A percentile compares a stretch with the other conserved stretches of the same genome.
Conservation (phyloP, 2,888 invertebrate genomes). For the Rambutsinella grinnellia region DNA sequence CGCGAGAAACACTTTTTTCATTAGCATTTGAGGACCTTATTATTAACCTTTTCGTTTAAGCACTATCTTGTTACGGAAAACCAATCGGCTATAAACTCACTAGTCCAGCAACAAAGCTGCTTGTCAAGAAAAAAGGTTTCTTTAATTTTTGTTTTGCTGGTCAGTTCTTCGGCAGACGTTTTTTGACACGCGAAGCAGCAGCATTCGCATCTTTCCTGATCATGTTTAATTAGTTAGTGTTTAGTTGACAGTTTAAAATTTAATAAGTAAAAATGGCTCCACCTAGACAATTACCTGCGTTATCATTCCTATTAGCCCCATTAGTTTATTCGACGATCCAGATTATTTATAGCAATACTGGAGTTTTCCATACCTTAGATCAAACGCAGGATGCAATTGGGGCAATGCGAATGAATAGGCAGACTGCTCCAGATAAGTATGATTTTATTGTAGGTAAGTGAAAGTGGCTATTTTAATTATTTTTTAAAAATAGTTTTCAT, state of each 20-base stretch:
- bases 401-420: constrained; percentile 10
- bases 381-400: constrained; percentile 16
- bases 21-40: too few species aligned
- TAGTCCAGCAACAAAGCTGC: too few species aligned
- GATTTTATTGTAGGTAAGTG: constrained; percentile 53
- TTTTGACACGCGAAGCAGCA: neutral
- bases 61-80: too few species aligned
- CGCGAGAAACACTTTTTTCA: too few species aligned
- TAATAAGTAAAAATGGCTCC: too few species aligned
- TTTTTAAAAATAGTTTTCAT: neutral
- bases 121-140: too few species aligned
- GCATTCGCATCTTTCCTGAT: neutral
- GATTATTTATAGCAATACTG: constrained; percentile 41
- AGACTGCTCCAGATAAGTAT: constrained; percentile 18
- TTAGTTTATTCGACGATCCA: constrained; percentile 42
- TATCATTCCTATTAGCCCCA: constrained; percentile 47
- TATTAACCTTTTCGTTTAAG: too few species aligned
- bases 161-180: neutral
- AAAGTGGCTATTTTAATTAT: neutral
- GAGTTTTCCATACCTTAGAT: constrained; percentile 44
- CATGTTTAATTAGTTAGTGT: neutral
- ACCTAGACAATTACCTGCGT: constrained; percentile 30
- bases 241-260: too few species aligned
- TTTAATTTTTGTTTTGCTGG: too few species aligned
- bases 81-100: too few species aligned